Base-by-base conservation (phyloP, 2,113 vertebrate genomes). In the Proteles cristata region DNA sequence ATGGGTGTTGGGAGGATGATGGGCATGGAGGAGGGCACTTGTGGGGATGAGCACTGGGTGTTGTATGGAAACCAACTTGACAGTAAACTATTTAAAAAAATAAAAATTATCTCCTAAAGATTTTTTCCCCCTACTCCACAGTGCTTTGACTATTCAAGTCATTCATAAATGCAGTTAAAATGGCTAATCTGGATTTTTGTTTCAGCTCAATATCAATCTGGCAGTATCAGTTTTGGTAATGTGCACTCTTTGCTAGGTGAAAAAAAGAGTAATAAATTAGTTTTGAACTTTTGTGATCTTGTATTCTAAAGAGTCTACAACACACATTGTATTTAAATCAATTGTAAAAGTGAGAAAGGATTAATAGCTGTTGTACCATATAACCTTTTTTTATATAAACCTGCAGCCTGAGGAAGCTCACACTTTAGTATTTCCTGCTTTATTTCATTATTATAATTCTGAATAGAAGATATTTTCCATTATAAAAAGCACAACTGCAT, bases 201-300 rank as follows among this genome's bases (percentile, higher is more conserved):
- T 17, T 94, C 97, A 89, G 74, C 93, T 96, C 94, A 96, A 97
- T 96, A 95, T 98, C 90, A 76, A 77, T 97, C 96, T 98, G 98
- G 96, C 97, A 97, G 93, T 94, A 97, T 83, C 77, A 92, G n/a
- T 97, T 97, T 98, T 89, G 83, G 92, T 83, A 97, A 97, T 65
- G 96, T 83, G 26, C 91, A 89, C 81, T 84, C 98, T 98, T 98
- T 98, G 74, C 98, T 74, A 91, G 95, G 94, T 98, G 97, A 96
- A 98, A 98, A 96, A 98, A 98, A 98, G 97, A 98, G 96, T 93
- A 97, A 97, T 98, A 98, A 98, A 98, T 98, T 98, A 98, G 89
- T 98, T 97, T 98, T 96, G 98, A 99, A 98, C 96, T 96, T 98
- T 98, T 98, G 97, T 98, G 98, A 98, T 98, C 96, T 97, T 98